Conservation (phyloP, 2,113 vertebrate genomes). For the Taxidea taxus region DNA sequence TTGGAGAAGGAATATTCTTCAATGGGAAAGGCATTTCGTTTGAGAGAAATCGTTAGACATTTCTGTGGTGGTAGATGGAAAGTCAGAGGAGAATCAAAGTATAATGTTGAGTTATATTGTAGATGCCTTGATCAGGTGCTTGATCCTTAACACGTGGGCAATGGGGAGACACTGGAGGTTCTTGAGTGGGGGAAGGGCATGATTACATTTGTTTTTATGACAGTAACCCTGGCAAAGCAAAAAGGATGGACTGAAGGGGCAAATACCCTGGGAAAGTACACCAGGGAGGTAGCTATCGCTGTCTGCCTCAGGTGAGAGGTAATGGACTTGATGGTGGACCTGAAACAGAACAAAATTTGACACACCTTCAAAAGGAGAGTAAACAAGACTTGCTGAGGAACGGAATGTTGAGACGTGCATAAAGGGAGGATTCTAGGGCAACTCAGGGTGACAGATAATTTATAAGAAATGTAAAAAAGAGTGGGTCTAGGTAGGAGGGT, state of each 20-base stretch:
- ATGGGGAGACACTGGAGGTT: background rate
- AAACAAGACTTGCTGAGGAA: background rate
- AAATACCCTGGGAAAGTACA: background rate
- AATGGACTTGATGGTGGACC: background rate
- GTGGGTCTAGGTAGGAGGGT: background rate
- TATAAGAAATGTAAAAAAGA: background rate
- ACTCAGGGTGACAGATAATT: background rate
- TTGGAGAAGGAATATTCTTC: background rate
- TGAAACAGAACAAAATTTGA: background rate
- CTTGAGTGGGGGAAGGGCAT: background rate
- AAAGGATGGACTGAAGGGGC: background rate
- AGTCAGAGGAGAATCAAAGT: background rate
- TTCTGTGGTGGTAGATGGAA: background rate
- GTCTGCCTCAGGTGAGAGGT: background rate
- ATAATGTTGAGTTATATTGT: background rate
- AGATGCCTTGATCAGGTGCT: background rate
- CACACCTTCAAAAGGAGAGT: background rate
- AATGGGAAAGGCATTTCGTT: background rate
- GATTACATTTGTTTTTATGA: background rate
- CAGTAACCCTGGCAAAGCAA: background rate
- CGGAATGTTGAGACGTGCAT: background rate
- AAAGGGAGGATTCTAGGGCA: background rate
- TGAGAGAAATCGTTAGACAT: background rate
- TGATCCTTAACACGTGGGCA: background rate
- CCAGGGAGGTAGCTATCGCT: background rate